These are phyloP conservation scores for Phrynosoma blainvillii DNA, from an alignment of 2,113 vertebrate genomes.

Conservation along the genomic window DNA sequence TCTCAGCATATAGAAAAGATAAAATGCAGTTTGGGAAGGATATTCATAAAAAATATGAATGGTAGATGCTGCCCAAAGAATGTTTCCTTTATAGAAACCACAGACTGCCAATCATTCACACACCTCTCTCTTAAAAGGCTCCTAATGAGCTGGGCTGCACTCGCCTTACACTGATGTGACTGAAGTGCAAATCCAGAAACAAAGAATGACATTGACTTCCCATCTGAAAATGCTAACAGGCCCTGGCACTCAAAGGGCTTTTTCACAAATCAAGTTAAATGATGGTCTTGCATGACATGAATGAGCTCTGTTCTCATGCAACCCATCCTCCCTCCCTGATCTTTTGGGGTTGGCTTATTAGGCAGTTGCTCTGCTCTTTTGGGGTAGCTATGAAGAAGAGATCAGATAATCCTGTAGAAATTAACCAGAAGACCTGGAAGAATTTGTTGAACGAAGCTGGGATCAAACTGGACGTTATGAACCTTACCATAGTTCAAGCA, in stretches of 20 bases:
- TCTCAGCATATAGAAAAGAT: conserved; percentile 32
- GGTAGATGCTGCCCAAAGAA: conserved; percentile 45
- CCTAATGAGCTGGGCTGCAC: conserved; percentile 49
- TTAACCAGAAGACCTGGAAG: background rate
- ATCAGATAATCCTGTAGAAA: background rate
- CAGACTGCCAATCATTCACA: conserved; percentile 45
- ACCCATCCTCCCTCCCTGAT: too few species aligned
- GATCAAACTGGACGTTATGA: background rate
- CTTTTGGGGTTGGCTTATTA: too few species aligned
- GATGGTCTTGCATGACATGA: background rate
- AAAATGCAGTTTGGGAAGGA: conserved; percentile 20
- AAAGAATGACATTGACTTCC: conserved; percentile 52
- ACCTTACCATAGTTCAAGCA: background rate
- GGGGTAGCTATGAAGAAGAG: background rate
- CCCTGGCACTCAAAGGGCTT: conserved; percentile 7
- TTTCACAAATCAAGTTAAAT: conserved; percentile 23
- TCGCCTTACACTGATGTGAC: conserved; percentile 47
- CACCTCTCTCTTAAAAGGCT: conserved; percentile 42
- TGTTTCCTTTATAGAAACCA: conserved; percentile 37
- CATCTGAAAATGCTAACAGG: conserved; percentile 44
- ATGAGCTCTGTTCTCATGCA: background rate
- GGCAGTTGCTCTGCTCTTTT: background rate
- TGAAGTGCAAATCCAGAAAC: conserved; percentile 28
- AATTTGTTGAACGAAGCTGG: background rate
- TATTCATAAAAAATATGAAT: conserved; percentile 13